A percentile compares a stretch with the other conserved stretches of the same genome.
Conservation (phyloP, 2,113 vertebrate species). For the Lamprotornis superbus region DNA sequence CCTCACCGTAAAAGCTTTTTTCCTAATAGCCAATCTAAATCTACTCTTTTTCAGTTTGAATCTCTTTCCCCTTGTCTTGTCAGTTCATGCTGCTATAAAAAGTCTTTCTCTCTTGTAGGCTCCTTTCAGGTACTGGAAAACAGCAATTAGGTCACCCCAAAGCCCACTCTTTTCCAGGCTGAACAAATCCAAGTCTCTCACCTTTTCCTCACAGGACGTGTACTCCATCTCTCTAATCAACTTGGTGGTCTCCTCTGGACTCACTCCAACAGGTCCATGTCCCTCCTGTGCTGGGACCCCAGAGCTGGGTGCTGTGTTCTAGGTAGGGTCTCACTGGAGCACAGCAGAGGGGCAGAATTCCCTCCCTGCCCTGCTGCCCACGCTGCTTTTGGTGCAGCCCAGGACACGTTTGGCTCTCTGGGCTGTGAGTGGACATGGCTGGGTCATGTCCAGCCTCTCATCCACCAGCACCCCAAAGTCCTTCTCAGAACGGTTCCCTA, state of each 20-base stretch:
- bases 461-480: background rate
- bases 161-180: background rate
- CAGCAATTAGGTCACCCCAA: background rate
- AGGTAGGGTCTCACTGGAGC: background rate
- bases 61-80: background rate
- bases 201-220: background rate
- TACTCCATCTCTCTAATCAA: background rate
- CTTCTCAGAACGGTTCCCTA: background rate
- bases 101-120: background rate
- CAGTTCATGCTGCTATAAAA: background rate
- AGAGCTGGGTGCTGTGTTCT: background rate
- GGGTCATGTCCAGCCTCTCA: background rate
- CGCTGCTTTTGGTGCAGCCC: background rate
- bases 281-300: background rate
- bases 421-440: no score
- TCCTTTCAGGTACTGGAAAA: background rate
- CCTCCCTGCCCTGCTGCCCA: accelerated
- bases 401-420: background rate
- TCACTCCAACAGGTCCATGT: background rate
- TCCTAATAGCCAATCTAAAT: background rate
- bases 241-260: background rate
- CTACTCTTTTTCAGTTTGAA: background rate
- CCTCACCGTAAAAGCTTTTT: background rate
- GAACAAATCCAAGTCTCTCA: background rate
- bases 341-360: background rate